These are phyloP conservation scores for Pteronura brasiliensis DNA, from an alignment of 2,113 vertebrate species.

Conservation along the genomic window DNA sequence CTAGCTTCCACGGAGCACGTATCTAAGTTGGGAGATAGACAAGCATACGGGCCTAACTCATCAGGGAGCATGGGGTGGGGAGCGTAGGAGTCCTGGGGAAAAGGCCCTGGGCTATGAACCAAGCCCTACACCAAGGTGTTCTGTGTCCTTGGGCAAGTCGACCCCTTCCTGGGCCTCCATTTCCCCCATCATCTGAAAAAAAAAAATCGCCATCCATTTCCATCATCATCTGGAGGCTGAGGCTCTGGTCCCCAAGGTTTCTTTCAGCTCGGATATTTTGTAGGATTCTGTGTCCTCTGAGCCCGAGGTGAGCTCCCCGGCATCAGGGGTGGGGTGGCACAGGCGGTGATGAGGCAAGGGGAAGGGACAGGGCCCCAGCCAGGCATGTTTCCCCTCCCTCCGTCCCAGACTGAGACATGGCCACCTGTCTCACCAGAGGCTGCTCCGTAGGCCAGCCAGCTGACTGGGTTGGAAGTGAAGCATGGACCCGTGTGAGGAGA, in stretches of 20 bases:
- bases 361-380: no score
- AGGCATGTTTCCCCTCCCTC: not conserved
- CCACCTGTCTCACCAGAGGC: accelerated
- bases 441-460: not conserved
- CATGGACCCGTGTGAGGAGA: not conserved
- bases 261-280: not conserved
- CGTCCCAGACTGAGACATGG: not conserved
- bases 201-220: no score
- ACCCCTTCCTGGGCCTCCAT: not conserved
- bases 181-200: not conserved
- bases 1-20: accelerated
- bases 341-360: not conserved
- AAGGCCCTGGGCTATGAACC: not conserved
- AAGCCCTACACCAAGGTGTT: no score
- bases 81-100: not conserved
- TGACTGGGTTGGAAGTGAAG: not conserved
- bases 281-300: not conserved
- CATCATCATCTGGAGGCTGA: not conserved
- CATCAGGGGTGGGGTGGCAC: not conserved
- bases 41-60: accelerated
- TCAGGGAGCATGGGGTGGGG: not conserved
- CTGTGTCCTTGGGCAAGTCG: not conserved
- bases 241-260: not conserved
- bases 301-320: not conserved
- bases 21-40: not conserved